Percentiles rank a stretch among this genome's conserved stretches.
These are phyloP conservation scores for Diprion similis DNA, from an alignment of 1,140 invertebrate genomes.

Conservation along the genomic window DNA sequence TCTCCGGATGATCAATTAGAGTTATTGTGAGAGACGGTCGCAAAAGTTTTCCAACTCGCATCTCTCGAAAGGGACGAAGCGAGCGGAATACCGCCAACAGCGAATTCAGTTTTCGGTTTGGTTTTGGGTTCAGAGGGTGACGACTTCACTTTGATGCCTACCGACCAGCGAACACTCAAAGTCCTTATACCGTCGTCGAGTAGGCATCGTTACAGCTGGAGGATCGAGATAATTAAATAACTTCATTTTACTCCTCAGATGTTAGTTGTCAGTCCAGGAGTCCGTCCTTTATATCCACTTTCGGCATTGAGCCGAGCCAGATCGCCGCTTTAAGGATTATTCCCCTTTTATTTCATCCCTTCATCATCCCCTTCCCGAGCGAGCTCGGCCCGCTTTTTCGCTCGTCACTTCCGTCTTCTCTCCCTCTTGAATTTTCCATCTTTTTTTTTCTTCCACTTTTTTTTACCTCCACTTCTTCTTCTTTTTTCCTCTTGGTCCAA, in stretches of 20 bases:
- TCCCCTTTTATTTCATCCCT: neutral
- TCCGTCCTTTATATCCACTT: neutral
- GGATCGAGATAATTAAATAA: slow-evolving; percentile 2
- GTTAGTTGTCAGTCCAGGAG: neutral
- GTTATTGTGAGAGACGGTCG: too few relatives aligned
- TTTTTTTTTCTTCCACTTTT: too few relatives aligned
- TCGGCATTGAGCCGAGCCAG: neutral
- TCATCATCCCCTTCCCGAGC: neutral
- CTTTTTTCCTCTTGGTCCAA: neutral
- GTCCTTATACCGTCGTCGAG: neutral
- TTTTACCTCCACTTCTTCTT: too few relatives aligned
- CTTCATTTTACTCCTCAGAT: neutral
- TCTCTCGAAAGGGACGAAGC: too few relatives aligned
- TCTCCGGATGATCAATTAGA: too few relatives aligned
- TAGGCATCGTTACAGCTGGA: neutral
- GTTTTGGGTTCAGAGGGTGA: neutral
- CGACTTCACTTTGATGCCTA: neutral
- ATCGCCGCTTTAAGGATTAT: neutral
- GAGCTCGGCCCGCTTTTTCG: too few relatives aligned
- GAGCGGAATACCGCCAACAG: too few relatives aligned
- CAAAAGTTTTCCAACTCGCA: too few relatives aligned
- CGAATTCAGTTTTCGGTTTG: neutral
- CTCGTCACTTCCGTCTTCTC: too few relatives aligned
- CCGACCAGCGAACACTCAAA: neutral
- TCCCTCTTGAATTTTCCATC: neutral